phyloP scores from a whole-genome alignment of 2,113 vertebrate species.

The Brachypteracias leptosomus region DNA sequence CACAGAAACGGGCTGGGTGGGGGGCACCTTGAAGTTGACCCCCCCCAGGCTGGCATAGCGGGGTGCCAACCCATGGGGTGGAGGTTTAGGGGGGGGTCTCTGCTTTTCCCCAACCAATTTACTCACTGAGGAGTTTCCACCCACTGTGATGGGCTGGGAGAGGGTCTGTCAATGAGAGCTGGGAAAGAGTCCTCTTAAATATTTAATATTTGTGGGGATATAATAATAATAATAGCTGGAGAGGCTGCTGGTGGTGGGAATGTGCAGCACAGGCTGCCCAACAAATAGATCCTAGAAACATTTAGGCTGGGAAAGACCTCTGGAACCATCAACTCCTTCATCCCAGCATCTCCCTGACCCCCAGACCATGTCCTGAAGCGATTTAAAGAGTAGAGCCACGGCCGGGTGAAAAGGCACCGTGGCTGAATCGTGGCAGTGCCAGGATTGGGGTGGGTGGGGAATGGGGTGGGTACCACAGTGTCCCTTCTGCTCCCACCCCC shows the following conservation, averaged over 20 bases:
- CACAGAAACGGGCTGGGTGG: not conserved
- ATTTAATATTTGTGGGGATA: not conserved
- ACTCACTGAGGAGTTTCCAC: fast-evolving
- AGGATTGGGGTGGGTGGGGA: fast-evolving
- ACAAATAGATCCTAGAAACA: too few relatives aligned
- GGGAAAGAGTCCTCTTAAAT: not conserved
- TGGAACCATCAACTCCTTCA: too few relatives aligned
- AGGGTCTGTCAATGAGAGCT: fast-evolving
- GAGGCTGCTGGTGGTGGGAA: not conserved
- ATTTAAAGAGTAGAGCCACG: not conserved
- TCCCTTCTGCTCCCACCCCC: not conserved
- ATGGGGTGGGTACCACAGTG: not conserved
- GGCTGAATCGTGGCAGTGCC: not conserved
- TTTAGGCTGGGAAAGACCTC: too few relatives aligned
- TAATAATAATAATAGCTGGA: not conserved
- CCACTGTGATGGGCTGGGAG: fast-evolving
- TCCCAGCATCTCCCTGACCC: too few relatives aligned
- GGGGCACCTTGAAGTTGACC: not conserved
- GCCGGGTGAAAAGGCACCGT: not conserved
- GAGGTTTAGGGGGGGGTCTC: too few relatives aligned
- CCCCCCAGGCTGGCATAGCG: too few relatives aligned
- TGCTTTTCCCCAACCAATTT: fast-evolving
- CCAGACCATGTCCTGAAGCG: too few relatives aligned
- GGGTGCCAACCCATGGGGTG: fast-evolving
- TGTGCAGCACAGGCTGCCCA: fast-evolving